Evolutionary conservation across 2,113 vertebrate genomes (phyloP).

Genomic region (Rattus norvegicus): GRCr8 NC_086031.1:80703501-80704000

Average conservation of each 20-base stretch:
- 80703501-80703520: background rate
- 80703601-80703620: conserved; percentile 83
- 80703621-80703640: conserved; percentile 84
- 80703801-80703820: conserved; percentile 32
- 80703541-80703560: conserved; percentile 77
- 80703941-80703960: conserved; percentile 56
- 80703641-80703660: conserved; percentile 78
- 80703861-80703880: conserved; percentile 84
- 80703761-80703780: conserved; percentile 82
- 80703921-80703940: conserved; percentile 74
- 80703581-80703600: conserved; percentile 74
- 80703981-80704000: conserved; percentile 56
- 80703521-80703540: conserved; percentile 47
- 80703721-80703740: conserved; percentile 81
- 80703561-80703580: conserved; percentile 75
- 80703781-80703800: conserved; percentile 75
- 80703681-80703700: conserved; percentile 84
- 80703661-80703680: conserved; percentile 84
- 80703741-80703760: conserved; percentile 84
- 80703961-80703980: conserved; percentile 60
- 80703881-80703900: conserved; percentile 82
- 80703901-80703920: conserved; percentile 83
- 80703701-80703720: conserved; percentile 81
- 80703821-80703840: conserved; percentile 76
- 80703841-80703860: conserved; percentile 82